Percentiles rank a stretch among this genome's conserved stretches.
These are phyloP conservation scores for Triplophysa rosa DNA, from an alignment of 2,113 vertebrate genomes.

Conservation along the genomic window DNA sequence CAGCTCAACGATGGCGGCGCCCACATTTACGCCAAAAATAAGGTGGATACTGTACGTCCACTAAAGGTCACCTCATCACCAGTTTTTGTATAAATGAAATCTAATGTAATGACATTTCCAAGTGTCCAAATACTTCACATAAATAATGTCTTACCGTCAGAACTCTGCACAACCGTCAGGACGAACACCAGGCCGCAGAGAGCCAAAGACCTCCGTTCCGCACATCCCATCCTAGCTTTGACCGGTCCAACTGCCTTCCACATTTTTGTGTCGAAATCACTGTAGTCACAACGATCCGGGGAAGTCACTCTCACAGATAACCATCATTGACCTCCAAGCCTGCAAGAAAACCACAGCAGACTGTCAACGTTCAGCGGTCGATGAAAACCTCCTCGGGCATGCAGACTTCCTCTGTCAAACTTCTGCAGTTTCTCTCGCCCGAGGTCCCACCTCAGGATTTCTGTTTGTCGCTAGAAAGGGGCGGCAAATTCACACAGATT, in stretches of 20 bases:
- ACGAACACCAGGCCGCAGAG: constrained; percentile 91
- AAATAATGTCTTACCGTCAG: constrained; percentile 84
- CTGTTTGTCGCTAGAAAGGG: constrained; percentile 46
- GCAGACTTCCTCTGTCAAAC: constrained; percentile 12
- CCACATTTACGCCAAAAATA: no score
- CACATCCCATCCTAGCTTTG: constrained; percentile 88
- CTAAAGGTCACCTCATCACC: no score
- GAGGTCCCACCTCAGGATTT: constrained; percentile 3
- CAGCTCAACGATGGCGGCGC: no score
- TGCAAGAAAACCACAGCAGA: constrained; percentile 67
- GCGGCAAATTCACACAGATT: constrained; percentile 57
- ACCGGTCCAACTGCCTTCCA: constrained; percentile 75
- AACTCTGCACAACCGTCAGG: constrained; percentile 88
- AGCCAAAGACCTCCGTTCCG: constrained; percentile 90
- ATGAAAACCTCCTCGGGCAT: constrained; percentile 30
- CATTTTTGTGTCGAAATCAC: constrained; percentile 79
- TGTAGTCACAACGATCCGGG: constrained; percentile 84
- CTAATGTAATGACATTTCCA: no score
- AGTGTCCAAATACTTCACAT: no score
- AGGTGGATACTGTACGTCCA: no score
- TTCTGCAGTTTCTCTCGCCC: background rate
- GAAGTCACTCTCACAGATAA: constrained; percentile 81
- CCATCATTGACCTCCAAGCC: constrained; percentile 90
- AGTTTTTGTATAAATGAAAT: no score
- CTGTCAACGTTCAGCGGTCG: constrained; percentile 36